A percentile compares a stretch with the other conserved stretches of the same genome.
Conservation (phyloP, 2,113 vertebrate species). For the Calidris pygmaea region DNA sequence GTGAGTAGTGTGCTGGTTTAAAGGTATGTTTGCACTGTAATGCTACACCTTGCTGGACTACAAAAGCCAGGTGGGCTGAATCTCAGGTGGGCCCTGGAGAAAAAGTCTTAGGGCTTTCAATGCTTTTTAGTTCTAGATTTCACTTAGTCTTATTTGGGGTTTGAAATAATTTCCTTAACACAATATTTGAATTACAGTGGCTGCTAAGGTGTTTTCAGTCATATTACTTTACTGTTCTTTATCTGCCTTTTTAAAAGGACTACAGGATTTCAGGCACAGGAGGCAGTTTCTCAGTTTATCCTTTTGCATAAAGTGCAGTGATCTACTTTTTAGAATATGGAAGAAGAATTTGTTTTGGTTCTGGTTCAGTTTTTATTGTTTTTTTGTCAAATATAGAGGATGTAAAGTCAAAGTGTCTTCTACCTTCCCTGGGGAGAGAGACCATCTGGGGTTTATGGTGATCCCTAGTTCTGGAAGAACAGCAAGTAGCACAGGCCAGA, state of each 20-base stretch:
- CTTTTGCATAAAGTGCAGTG: not conserved
- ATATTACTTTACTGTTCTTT: not conserved
- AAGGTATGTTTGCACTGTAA: not conserved
- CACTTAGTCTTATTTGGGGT: not conserved
- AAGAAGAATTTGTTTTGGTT: not conserved
- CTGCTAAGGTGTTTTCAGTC: not conserved
- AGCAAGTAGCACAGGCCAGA: not conserved
- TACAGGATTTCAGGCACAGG: not conserved
- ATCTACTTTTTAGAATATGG: not conserved
- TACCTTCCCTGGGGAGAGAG: not conserved
- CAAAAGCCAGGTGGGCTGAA: not conserved
- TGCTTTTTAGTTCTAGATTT: not conserved
- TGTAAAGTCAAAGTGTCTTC: not conserved
- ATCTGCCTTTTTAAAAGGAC: not conserved
- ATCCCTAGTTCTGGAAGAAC: not conserved
- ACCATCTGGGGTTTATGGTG: not conserved
- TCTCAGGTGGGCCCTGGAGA: not conserved
- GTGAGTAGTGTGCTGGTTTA: not conserved
- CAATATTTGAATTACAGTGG: not conserved
- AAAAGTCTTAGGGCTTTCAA: not conserved
- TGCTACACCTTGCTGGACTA: not conserved
- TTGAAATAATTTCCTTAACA: not conserved
- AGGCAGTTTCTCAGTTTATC: not conserved
- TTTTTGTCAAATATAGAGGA: not conserved
- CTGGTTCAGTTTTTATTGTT: not conserved